These are phyloP conservation scores for Hylaea fasciaria DNA, from an alignment of 2,888 invertebrate species.

Conservation along the genomic window DNA sequence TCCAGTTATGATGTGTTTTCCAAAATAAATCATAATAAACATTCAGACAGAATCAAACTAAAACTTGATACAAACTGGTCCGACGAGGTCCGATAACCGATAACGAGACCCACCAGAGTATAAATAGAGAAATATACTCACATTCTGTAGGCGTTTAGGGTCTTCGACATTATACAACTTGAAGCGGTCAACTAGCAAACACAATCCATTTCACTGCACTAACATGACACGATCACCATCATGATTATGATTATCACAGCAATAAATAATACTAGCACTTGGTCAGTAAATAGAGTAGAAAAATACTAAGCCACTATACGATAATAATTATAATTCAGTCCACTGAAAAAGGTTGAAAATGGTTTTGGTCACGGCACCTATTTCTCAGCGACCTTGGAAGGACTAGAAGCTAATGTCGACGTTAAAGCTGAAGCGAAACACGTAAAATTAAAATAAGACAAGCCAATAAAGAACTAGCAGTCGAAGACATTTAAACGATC, in stretches of 20 bases:
- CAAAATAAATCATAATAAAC: background rate
- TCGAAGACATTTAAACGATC: slow-evolving; percentile 21
- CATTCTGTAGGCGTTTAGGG: slow-evolving; percentile 95
- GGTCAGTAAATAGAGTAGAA: slow-evolving; percentile 50
- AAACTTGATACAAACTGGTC: slow-evolving; percentile 7
- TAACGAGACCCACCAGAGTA: slow-evolving; percentile 21
- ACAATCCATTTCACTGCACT: slow-evolving; percentile 71
- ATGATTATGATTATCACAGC: slow-evolving; percentile 46
- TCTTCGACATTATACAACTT: slow-evolving; percentile 90
- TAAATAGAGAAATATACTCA: slow-evolving; percentile 83
- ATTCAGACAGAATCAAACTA: slow-evolving; percentile 1
- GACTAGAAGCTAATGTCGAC: slow-evolving; percentile 39
- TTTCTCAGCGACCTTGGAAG: slow-evolving; percentile 53
- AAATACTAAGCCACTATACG: slow-evolving; percentile 50
- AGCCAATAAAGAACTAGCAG: slow-evolving; percentile 27
- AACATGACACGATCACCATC: slow-evolving; percentile 50
- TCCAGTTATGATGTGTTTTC: background rate
- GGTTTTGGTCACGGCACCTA: slow-evolving; percentile 44
- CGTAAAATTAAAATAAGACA: slow-evolving; percentile 32
- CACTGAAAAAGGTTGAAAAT: slow-evolving; percentile 50
- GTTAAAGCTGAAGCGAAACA: slow-evolving; percentile 34
- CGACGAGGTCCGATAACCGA: slow-evolving; percentile 17
- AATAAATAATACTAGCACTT: slow-evolving; percentile 46
- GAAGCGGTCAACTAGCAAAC: slow-evolving; percentile 53
- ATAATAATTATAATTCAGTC: slow-evolving; percentile 49